Base-by-base conservation (phyloP, 1,140 invertebrate genomes). In the Drosophila teissieri region DNA sequence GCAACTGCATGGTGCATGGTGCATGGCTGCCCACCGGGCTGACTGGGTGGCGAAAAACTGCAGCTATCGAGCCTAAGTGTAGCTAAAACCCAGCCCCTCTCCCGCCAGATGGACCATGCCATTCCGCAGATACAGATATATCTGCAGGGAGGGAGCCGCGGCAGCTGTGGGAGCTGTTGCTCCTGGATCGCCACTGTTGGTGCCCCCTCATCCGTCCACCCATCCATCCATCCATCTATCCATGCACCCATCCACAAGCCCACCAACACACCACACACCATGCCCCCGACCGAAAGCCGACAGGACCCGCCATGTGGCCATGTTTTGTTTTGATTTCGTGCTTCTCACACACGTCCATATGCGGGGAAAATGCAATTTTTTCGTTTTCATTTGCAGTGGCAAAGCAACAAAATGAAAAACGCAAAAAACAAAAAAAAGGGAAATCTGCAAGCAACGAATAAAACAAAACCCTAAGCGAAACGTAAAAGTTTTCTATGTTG, bases 321-420 rank as follows among this genome's bases (percentile, higher is more conserved):
- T 69, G 78, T 78, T 85, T 72, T 86, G 83, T 89, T 86, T 86
- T 86, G 83, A 88, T 83, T 86, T 79, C 65, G 75, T 70, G 39
- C 64, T 73, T 82, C 73, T 65, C 62, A 55, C 64, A 58, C 77
- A 42, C 39, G 54, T 49, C 34, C 12, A 48, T 17, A 27, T 24
- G 62, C 36, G 60, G 46, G 63, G 52, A 52, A 73, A 88, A 83
- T 88, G 80, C 82, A 88, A 88, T 88, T 88, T 88, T 85, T 88
- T 88, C 79, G 84, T 86, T 86, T 88, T 88, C 83, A 86, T 86
- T 88, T 88, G 75, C 60, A 48, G 61, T 42, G 40, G 40, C 58
- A 63, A 27, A 64, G 58, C 39, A 24, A 42, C 19, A 31, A 36
- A 54, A 40, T 15, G n/a, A 24, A 54, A 57, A 52, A 19, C 11